Conservation (phyloP, 2,797 vertebrate genomes). For the Macropodus opercularis region DNA sequence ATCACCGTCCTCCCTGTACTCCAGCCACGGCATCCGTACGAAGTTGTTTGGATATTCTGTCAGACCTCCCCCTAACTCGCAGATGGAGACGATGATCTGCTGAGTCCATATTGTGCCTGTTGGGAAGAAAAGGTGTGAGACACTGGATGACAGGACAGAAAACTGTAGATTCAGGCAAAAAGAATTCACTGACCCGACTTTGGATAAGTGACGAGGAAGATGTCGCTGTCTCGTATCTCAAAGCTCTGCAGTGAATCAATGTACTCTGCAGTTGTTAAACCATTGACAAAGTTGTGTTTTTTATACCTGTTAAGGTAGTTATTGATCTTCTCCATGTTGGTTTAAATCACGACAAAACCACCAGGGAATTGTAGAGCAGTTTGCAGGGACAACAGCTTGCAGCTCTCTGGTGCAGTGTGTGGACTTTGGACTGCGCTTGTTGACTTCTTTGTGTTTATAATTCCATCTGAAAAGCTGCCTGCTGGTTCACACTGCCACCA, state of each 20-base stretch:
- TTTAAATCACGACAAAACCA: neutral
- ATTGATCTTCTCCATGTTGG: conserved; percentile 62
- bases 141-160: no score
- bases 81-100: conserved; percentile 70
- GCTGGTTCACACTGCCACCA: no score
- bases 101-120: conserved; percentile 78
- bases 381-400: no score
- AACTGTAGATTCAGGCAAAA: neutral
- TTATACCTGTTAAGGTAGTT: conserved; percentile 61
- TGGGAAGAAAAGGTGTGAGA: neutral
- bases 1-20: conserved; percentile 23
- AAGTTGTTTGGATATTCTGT: conserved; percentile 44
- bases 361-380: no score
- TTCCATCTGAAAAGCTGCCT: no score
- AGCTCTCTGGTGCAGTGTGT: neutral
- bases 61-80: conserved; percentile 21
- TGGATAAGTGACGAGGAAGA: conserved; percentile 73
- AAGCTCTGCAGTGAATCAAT: conserved; percentile 75
- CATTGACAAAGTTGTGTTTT: conserved; percentile 43
- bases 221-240: conserved; percentile 67
- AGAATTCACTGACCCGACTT: conserved; percentile 71
- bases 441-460: no score
- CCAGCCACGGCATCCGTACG: conserved; percentile 73
- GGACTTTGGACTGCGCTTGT: neutral
- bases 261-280: conserved; percentile 51